These are phyloP conservation scores for Bradypus variegatus DNA, from an alignment of 2,797 vertebrate genomes.

Conservation along the genomic window DNA sequence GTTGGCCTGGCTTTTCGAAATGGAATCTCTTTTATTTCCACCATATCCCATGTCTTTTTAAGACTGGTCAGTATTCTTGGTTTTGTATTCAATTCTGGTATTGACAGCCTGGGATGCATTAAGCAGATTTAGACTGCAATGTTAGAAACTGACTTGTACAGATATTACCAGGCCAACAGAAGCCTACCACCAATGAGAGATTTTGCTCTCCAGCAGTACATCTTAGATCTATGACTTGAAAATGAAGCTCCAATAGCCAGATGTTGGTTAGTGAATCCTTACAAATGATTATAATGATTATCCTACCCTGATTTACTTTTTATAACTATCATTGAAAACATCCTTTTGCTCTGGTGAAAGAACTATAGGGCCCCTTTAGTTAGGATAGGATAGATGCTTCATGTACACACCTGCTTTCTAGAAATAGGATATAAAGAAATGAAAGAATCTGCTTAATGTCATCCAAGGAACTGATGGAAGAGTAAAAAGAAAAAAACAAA, in stretches of 20 bases:
- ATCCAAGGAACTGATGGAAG: background rate
- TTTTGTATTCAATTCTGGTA: constrained; percentile 14
- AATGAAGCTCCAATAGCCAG: background rate
- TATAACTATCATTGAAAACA: background rate
- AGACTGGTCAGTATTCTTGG: background rate
- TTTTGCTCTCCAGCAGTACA: background rate
- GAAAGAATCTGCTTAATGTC: background rate
- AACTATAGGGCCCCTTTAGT: background rate
- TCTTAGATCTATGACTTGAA: background rate
- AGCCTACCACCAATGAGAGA: background rate
- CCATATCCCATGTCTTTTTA: background rate
- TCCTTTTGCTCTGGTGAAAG: background rate
- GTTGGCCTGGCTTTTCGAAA: background rate
- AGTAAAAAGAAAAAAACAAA: background rate
- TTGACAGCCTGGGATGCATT: background rate
- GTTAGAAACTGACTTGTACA: background rate
- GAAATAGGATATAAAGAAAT: background rate
- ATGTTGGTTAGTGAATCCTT: background rate
- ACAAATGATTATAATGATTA: background rate
- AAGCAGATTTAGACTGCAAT: background rate
- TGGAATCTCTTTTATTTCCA: background rate
- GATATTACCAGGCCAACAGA: background rate
- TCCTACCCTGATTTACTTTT: background rate
- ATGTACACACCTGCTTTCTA: background rate
- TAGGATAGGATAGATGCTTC: background rate